Percentiles rank a stretch among this genome's conserved stretches.
These are phyloP conservation scores for Acleris literana DNA, from an alignment of 2,888 invertebrate species.

Conservation along the genomic window DNA sequence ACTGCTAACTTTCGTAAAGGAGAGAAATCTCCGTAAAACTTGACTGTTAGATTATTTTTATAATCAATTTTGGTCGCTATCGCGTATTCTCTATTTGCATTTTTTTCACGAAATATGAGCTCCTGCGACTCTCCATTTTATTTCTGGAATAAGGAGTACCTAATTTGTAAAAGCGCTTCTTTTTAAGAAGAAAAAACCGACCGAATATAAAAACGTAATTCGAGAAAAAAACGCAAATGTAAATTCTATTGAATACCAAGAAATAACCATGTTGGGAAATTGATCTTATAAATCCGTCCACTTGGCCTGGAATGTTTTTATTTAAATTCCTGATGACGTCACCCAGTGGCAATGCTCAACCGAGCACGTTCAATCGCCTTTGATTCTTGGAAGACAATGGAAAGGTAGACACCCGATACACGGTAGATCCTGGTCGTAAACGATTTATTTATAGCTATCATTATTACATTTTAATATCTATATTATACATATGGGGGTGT, in stretches of 20 bases:
- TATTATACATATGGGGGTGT: too few species aligned
- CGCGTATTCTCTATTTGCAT: too few species aligned
- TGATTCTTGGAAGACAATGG: conserved; percentile 29
- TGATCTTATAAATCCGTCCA: not conserved
- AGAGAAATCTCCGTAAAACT: not conserved
- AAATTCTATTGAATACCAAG: not conserved
- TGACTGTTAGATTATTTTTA: not conserved
- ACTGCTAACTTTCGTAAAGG: conserved; percentile 14
- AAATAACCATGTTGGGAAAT: not conserved
- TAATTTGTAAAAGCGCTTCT: too few species aligned
- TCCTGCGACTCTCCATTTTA: too few species aligned
- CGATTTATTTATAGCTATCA: too few species aligned
- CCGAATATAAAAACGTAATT: not conserved
- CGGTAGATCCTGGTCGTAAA: conserved; percentile 24
- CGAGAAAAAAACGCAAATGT: not conserved
- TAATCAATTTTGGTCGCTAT: too few species aligned
- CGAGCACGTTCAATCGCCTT: conserved; percentile 24
- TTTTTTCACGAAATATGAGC: too few species aligned
- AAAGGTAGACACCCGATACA: conserved; percentile 1
- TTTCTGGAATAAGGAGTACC: too few species aligned
- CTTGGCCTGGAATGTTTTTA: not conserved
- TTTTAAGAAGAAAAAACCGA: too few species aligned
- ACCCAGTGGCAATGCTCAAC: conserved; percentile 19
- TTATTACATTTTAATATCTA: too few species aligned
- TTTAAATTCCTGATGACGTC: conserved; percentile 30